Conservation (phyloP, 2,113 vertebrate species). For the Macquaria australasica region DNA sequence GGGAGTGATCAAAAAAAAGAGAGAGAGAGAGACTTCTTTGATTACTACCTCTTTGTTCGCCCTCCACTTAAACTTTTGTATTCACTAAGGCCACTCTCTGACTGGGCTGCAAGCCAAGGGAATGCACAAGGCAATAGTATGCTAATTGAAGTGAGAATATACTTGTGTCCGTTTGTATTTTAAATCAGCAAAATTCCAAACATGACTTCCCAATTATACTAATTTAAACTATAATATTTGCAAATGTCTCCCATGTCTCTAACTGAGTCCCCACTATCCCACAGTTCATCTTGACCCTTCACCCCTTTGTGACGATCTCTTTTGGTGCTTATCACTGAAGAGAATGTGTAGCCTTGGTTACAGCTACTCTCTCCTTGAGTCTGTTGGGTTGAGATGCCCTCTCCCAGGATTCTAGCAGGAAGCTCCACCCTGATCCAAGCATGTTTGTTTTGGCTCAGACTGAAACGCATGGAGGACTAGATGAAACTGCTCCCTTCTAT, state of each 20-base stretch:
- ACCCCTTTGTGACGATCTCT: conserved; percentile 26
- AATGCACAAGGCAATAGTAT: conserved; percentile 15
- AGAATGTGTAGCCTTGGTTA: conserved; percentile 59
- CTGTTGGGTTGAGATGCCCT: conserved; percentile 57
- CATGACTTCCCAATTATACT: not conserved
- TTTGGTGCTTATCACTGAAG: conserved; percentile 44
- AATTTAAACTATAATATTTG: conserved; percentile 23
- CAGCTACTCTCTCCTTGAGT: conserved; percentile 46
- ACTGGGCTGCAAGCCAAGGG: conserved; percentile 35
- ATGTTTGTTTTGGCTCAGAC: conserved; percentile 75
- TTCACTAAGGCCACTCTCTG: conserved; percentile 59
- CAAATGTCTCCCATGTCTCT: conserved; percentile 16
- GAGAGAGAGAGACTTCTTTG: conserved; percentile 67
- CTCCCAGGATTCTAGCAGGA: conserved; percentile 77
- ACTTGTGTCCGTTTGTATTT: not conserved
- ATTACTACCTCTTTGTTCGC: conserved; percentile 73
- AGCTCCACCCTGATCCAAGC: conserved; percentile 77
- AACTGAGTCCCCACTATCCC: not conserved
- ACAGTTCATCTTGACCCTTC: conserved; percentile 50
- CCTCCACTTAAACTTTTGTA: conserved; percentile 60
- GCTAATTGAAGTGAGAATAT: not conserved
- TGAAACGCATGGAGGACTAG: conserved; percentile 44
- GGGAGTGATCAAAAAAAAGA: conserved; percentile 72
- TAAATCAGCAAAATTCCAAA: conserved; percentile 1
- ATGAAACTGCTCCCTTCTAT: conserved; percentile 55